These are phyloP conservation scores for Hofmannophila pseudospretella DNA, from an alignment of 2,888 invertebrate species.

Conservation along the genomic window DNA sequence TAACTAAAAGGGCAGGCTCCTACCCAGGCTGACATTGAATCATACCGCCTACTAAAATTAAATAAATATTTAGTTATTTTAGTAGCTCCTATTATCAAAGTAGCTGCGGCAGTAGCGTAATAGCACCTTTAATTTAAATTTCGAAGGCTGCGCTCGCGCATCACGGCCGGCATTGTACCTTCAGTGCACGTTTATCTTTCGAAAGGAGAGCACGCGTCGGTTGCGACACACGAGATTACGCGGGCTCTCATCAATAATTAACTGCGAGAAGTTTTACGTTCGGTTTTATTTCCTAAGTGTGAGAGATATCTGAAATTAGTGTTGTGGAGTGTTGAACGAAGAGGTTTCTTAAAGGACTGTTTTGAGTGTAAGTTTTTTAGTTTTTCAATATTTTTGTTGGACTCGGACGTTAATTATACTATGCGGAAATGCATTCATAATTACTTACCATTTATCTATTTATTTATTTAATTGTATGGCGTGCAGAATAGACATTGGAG, in stretches of 20 bases:
- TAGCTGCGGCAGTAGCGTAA: too few relatives aligned
- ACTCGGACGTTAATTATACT: too few relatives aligned
- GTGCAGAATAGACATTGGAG: too few relatives aligned
- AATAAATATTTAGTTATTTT: too few relatives aligned
- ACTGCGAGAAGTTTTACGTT: background rate
- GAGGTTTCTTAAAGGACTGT: background rate
- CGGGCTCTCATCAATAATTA: background rate
- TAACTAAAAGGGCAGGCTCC: too few relatives aligned
- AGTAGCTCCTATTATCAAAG: too few relatives aligned
- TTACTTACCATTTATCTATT: too few relatives aligned
- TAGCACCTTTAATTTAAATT: background rate
- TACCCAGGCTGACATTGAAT: too few relatives aligned
- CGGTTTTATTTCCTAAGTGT: background rate
- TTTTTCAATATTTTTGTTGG: too few relatives aligned
- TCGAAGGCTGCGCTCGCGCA: background rate
- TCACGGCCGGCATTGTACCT: background rate
- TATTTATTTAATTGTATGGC: too few relatives aligned
- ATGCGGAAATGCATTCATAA: too few relatives aligned
- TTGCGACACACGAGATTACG: conserved; percentile 1
- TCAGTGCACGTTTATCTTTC: conserved; percentile 11
- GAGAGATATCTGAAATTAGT: background rate
- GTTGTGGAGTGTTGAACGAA: conserved; percentile 3
- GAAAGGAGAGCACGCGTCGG: conserved; percentile 5
- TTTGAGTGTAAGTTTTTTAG: conserved; percentile 6
- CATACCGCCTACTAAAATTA: too few relatives aligned